phyloP scores from a whole-genome alignment of 2,888 invertebrate species.

The Orchesella flavescens region DNA sequence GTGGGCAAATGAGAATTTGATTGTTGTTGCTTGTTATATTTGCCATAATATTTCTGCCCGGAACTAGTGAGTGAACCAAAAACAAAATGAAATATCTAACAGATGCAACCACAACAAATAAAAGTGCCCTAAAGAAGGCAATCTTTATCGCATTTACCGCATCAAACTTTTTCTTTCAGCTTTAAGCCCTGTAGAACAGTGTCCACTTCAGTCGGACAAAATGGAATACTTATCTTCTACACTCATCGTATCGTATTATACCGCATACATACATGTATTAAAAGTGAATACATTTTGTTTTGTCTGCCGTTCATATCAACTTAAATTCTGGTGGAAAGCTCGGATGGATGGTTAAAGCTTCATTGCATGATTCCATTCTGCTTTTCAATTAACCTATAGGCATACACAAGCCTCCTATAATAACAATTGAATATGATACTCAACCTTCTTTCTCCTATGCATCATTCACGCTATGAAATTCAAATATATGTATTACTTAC shows the following conservation, averaged over 20 bases:
- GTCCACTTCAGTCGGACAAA: conserved; percentile 16
- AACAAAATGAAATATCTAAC: conserved; percentile 43
- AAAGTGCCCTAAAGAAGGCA: conserved; percentile 47
- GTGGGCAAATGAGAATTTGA: conserved; percentile 61
- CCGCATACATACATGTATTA: neutral
- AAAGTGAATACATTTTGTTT: neutral
- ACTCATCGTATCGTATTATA: neutral
- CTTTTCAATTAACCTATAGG: conserved; percentile 49
- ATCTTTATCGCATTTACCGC: conserved; percentile 61
- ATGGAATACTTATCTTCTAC: neutral
- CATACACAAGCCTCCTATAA: conserved; percentile 15
- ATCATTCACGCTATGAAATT: conserved; percentile 39
- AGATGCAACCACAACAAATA: conserved; percentile 51
- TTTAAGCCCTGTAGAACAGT: conserved; percentile 10
- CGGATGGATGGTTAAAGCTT: no score
- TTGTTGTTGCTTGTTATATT: conserved; percentile 49
- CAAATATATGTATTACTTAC: conserved; percentile 22
- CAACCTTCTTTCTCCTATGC: neutral
- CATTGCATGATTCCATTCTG: conserved; percentile 15
- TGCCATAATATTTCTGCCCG: conserved; percentile 43
- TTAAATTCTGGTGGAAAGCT: neutral
- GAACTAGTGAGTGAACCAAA: conserved; percentile 7
- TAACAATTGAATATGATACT: conserved; percentile 43
- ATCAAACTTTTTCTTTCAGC: conserved; percentile 44
- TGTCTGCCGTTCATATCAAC: neutral